Evolutionary conservation across 2,797 vertebrate species (phyloP).

Genomic region (Harpagifer antarcticus): DNA sequence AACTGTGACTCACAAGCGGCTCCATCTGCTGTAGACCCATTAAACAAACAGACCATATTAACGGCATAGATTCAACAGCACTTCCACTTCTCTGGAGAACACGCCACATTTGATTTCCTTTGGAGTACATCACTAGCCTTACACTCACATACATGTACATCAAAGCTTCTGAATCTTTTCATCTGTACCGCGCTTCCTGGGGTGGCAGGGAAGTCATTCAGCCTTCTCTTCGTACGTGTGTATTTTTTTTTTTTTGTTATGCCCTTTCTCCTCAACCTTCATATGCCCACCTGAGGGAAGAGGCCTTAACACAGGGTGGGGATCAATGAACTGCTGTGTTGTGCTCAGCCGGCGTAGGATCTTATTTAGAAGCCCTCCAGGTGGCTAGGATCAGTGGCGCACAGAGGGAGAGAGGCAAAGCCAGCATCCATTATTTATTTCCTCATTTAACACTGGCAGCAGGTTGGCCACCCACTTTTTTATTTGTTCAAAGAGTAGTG

Average conservation of each 20-base stretch:
- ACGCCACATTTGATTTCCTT: conserved; percentile 50
- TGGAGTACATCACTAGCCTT: conserved; percentile 9
- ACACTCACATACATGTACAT: conserved; percentile 29
- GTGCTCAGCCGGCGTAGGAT: conserved; percentile 74
- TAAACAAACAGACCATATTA: conserved; percentile 59
- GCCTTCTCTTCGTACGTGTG: conserved; percentile 13
- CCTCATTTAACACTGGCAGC: conserved; percentile 75
- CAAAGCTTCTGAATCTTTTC: conserved; percentile 49
- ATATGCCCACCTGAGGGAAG: conserved; percentile 69
- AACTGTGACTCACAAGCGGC: conserved; percentile 37
- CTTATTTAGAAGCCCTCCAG: conserved; percentile 80
- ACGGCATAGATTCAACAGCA: conserved; percentile 40
- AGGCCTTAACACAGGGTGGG: conserved; percentile 61
- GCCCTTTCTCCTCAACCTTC: conserved; percentile 69
- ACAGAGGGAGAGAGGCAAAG: conserved; percentile 63
- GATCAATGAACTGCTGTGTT: conserved; percentile 79
- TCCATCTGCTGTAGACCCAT: conserved; percentile 55
- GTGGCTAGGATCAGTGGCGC: conserved; percentile 76
- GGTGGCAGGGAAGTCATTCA: conserved; percentile 56
- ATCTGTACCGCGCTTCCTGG: conserved; percentile 48
- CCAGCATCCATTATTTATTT: conserved; percentile 79
- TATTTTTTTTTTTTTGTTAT: conserved; percentile 39
- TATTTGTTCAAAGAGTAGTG: conserved; percentile 71
- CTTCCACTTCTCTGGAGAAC: conserved; percentile 43
- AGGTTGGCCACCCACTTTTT: conserved; percentile 56